phyloP scores from a whole-genome alignment of 2,888 invertebrate genomes.

The Lasioglossum villosulum region DNA sequence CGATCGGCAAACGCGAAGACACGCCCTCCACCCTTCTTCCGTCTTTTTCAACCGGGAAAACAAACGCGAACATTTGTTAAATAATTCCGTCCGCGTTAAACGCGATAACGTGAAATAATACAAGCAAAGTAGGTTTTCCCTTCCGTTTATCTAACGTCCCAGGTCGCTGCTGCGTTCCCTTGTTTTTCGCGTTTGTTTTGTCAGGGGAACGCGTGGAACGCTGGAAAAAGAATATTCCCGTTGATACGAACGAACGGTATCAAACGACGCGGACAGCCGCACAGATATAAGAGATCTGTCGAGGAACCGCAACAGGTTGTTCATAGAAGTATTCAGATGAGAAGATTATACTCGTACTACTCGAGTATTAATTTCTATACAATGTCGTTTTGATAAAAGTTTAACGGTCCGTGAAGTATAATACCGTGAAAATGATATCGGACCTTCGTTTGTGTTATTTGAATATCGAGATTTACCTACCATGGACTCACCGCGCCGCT shows the following conservation, averaged over 20 bases:
- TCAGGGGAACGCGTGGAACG: not conserved
- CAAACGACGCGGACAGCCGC: constrained; percentile 29
- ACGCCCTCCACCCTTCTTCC: not conserved
- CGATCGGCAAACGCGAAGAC: not conserved
- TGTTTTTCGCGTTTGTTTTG: not conserved
- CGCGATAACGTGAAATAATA: not conserved
- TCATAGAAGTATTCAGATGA: constrained; percentile 22
- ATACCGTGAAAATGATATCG: constrained; percentile 1
- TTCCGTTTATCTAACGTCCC: not conserved
- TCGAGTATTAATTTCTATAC: constrained; percentile 25
- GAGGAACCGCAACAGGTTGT: constrained; percentile 54
- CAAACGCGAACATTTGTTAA: not conserved
- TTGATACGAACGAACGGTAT: constrained; percentile 19
- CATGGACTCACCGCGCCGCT: not conserved
- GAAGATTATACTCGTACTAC: constrained; percentile 15
- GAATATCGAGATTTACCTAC: not conserved
- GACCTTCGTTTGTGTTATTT: not conserved
- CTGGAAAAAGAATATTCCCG: constrained; percentile 16
- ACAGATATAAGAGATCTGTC: constrained; percentile 31
- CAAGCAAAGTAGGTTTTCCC: not conserved
- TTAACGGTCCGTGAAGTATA: not conserved
- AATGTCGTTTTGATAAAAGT: not conserved
- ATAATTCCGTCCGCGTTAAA: not conserved
- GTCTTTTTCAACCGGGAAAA: not conserved
- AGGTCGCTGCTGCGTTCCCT: not conserved